Evolutionary conservation across 2,113 vertebrate genomes (phyloP).

Genomic region (Anser cygnoides): DNA sequence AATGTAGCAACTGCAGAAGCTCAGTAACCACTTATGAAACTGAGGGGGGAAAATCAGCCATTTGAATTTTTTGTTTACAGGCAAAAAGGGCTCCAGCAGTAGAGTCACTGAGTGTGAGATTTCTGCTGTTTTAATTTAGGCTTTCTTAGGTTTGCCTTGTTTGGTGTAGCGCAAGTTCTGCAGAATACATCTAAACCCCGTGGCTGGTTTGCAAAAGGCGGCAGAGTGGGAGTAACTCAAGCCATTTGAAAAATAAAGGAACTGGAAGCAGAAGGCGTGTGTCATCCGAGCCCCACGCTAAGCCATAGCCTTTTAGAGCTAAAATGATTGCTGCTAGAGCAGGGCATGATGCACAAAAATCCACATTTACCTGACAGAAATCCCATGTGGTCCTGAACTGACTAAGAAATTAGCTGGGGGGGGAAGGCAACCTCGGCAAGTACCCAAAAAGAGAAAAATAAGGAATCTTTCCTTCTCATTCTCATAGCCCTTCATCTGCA

Average conservation of each 20-base stretch:
- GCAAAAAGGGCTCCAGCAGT: conserved; percentile 48
- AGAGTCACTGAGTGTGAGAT: conserved; percentile 37
- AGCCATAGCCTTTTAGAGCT: conserved; percentile 39
- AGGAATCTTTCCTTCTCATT: not conserved
- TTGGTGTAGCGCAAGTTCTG: conserved; percentile 57
- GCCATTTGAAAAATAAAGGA: conserved; percentile 48
- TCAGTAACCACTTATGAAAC: conserved; percentile 65
- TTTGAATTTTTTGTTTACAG: conserved; percentile 56
- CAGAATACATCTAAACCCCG: conserved; percentile 33
- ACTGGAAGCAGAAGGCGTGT: conserved; percentile 21
- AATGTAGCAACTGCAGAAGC: conserved; percentile 71
- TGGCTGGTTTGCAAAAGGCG: not conserved
- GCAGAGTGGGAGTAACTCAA: conserved; percentile 28
- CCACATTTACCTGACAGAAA: conserved; percentile 41
- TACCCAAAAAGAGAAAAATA: conserved; percentile 6
- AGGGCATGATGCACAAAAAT: not conserved
- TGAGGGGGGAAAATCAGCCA: not conserved
- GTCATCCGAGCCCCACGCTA: not conserved
- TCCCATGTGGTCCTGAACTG: not conserved
- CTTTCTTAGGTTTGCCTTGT: conserved; percentile 65
- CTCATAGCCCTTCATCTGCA: not conserved
- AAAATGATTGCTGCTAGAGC: conserved; percentile 21
- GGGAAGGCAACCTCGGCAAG: conserved; percentile 1
- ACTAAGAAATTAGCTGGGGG: conserved; percentile 8
- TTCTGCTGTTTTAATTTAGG: conserved; percentile 58